Conservation (phyloP, 2,888 invertebrate species). For the Diogma glabrata region DNA sequence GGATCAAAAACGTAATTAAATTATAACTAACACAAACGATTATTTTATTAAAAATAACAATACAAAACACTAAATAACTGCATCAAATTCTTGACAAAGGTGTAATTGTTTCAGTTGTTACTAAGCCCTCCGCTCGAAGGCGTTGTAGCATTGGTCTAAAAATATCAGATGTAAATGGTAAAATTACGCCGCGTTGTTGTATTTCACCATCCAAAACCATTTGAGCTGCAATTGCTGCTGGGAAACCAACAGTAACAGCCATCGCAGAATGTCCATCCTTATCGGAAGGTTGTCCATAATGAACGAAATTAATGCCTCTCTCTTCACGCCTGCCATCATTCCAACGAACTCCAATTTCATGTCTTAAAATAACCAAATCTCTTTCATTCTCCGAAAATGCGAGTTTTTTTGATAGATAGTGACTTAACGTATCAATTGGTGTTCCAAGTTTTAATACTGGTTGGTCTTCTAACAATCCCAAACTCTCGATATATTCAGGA, state of each 20-base stretch:
- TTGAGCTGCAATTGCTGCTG: constrained; percentile 90
- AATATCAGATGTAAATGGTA: constrained; percentile 85
- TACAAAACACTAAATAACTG: too few species aligned
- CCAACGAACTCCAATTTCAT: constrained; percentile 88
- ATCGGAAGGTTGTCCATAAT: constrained; percentile 61
- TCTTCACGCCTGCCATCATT: constrained; percentile 73
- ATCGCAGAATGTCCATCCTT: constrained; percentile 80
- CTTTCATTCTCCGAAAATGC: constrained; percentile 60
- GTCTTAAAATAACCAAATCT: constrained; percentile 87
- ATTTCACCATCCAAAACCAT: constrained; percentile 99
- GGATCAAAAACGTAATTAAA: too few species aligned
- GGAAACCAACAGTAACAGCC: constrained; percentile 88
- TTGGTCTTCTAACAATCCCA: constrained; percentile 79
- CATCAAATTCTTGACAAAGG: too few species aligned
- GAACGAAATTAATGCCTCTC: constrained; percentile 76
- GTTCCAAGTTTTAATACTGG: constrained; percentile 70
- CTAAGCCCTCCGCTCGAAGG: constrained; percentile 73
- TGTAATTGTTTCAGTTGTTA: constrained; percentile 55
- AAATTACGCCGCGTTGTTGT: constrained; percentile 83
- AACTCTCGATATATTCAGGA: constrained; percentile 65
- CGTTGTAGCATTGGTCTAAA: constrained; percentile 86
- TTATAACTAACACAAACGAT: too few species aligned
- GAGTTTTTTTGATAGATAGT: constrained; percentile 72
- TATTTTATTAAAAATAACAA: too few species aligned
- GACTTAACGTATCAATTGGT: constrained; percentile 86